phyloP scores from a whole-genome alignment of 2,113 vertebrate species.

The Corydoras maculifer region DNA sequence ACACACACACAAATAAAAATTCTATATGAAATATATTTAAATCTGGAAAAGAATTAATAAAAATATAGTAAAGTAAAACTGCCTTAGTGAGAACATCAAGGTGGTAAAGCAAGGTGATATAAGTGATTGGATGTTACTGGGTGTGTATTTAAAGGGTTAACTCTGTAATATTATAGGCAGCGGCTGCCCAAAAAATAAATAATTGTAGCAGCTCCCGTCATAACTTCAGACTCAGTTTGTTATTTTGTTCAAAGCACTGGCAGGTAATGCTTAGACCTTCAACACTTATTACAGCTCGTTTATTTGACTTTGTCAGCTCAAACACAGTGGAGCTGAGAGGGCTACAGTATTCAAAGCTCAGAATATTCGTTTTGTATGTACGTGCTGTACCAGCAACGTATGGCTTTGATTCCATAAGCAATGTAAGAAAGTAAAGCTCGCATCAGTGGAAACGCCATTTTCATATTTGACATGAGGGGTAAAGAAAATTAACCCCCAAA shows the following conservation, averaged over 20 bases:
- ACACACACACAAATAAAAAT: too few relatives aligned
- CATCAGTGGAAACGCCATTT: neutral
- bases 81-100: too few relatives aligned
- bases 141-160: conserved; percentile 29
- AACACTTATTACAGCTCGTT: conserved; percentile 45
- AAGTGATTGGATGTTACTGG: neutral
- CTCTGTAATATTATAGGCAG: conserved; percentile 59
- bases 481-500: too few relatives aligned
- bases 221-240: conserved; percentile 46
- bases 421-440: neutral
- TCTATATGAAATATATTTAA: too few relatives aligned
- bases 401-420: neutral
- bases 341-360: conserved; percentile 22
- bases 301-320: conserved; percentile 45
- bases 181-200: conserved; percentile 56
- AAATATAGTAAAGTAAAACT: too few relatives aligned
- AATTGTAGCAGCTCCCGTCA: conserved; percentile 36
- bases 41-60: too few relatives aligned
- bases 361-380: conserved; percentile 30
- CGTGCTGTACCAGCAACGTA: too few relatives aligned
- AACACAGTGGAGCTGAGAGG: conserved; percentile 28
- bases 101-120: too few relatives aligned
- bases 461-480: too few relatives aligned
- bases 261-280: conserved; percentile 45
- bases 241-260: conserved; percentile 45